Base-by-base conservation (phyloP, 2,888 invertebrate species). In the Pandemis corylana region DNA sequence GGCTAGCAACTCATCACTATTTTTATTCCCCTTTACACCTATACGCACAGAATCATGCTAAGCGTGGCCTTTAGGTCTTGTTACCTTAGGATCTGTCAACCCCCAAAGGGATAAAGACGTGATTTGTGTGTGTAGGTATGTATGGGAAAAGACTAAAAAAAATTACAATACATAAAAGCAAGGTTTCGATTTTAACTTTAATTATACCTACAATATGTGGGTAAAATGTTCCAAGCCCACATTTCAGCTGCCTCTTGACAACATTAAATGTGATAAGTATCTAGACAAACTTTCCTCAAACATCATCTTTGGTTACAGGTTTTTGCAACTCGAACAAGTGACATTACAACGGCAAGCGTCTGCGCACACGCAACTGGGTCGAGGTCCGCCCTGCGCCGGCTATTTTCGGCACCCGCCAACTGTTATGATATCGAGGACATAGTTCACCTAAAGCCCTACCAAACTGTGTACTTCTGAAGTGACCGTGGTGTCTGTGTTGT, bases 321-420 rank as follows among this genome's bases (percentile, higher is more conserved):
- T 70, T 66, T 51, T 68, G 64, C 59, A 49, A 65, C 73, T 56
- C 67, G 71, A 28, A 67, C 75, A 75, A 75, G 71, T 75, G 70
- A 67, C 75, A 75, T 75, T 75, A 75, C 67, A 75, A 53, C 71
- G 74, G 65, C 69, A 62, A 66, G 66, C 44, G n/a, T 65, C 70
- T 56, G 49, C 51, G 59, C 68, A 36, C 82, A 80, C 84, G 80
- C 77, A 93, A 86, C 78, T 90, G 79, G 92, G 93, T 93, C 93
- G 93, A 92, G 93, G 91, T 83, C 82, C 77, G 56, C 71, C 73
- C 73, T 75, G 75, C 77, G 77, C 79, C 72, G 80, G 74, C 79
- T 92, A 93, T 93, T 92, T 92, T 91, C 78, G 89, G 89, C 80
- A 77, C 78, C 91, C 91, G 87, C 89, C 87, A 93, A 92, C 84